Evolutionary conservation across 35 echinoderm and acorn worm genomes (phyloP).

Genomic region (Patiria miniata): DNA sequence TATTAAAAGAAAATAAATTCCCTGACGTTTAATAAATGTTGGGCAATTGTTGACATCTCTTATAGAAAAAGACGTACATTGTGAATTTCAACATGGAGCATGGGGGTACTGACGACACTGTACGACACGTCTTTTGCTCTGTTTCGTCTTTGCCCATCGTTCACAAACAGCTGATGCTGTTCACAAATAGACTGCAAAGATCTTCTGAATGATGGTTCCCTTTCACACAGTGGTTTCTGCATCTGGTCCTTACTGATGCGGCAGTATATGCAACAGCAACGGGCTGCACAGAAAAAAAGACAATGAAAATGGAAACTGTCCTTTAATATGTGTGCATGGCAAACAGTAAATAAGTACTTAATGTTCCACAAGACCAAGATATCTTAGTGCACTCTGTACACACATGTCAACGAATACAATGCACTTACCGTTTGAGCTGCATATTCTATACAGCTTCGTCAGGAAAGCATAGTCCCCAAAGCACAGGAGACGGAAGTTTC

Average conservation of each 20-base stretch:
- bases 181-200: conserved; percentile 16
- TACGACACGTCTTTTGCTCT: conserved; percentile 12
- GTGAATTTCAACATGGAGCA: background rate
- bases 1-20: no score
- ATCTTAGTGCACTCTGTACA: background rate
- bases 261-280: conserved; percentile 22
- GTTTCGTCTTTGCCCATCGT: background rate
- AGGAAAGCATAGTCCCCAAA: conserved; percentile 41
- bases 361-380: background rate
- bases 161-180: background rate
- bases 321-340: background rate
- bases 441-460: conserved; percentile 18
- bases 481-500: conserved; percentile 1
- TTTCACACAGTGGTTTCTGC: background rate
- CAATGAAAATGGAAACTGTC: background rate
- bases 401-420: background rate
- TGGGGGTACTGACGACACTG: background rate
- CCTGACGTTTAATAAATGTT: no score
- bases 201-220: background rate
- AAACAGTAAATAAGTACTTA: background rate
- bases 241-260: background rate
- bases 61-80: conserved; percentile 1
- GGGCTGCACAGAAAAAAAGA: background rate
- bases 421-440: conserved; percentile 35
- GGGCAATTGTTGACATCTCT: background rate